Percentiles rank a stretch among this genome's conserved stretches.
Evolutionary conservation across 2,888 invertebrate species (phyloP).

Genomic region (Orthosia gracilis): DNA sequence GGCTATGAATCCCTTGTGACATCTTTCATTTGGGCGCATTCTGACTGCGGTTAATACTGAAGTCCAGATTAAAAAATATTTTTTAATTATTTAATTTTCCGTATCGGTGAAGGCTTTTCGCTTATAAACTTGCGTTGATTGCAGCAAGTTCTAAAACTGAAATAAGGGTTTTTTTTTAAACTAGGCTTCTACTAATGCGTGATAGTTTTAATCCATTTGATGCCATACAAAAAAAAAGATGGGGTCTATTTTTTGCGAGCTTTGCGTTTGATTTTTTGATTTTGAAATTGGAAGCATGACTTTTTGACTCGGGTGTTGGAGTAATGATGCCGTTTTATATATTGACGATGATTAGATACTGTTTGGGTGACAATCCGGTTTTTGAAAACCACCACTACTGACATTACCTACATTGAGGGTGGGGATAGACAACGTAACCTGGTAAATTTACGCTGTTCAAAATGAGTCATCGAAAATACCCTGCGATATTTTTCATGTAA

Average conservation of each 20-base stretch:
- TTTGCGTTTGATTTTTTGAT: constrained; percentile 40
- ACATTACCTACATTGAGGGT: constrained; percentile 5
- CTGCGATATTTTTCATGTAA: not conserved
- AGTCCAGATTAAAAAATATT: not conserved
- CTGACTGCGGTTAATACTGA: not conserved
- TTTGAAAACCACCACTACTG: constrained; percentile 4
- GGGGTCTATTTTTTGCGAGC: constrained; percentile 3
- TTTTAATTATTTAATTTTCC: constrained; percentile 5
- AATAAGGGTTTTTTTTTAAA: constrained; percentile 20
- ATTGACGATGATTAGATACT: constrained; percentile 13
- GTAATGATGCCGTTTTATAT: constrained; percentile 16
- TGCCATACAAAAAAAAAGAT: not conserved
- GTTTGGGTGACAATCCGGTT: not conserved
- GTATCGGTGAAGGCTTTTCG: constrained; percentile 42
- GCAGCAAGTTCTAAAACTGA: constrained; percentile 15
- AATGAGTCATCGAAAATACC: not conserved
- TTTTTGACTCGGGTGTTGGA: constrained; percentile 36
- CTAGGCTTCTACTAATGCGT: constrained; percentile 31
- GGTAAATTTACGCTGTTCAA: not conserved
- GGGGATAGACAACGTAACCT: not conserved
- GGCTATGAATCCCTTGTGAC: constrained; percentile 29
- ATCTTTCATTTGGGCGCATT: constrained; percentile 24
- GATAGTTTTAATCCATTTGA: constrained; percentile 19
- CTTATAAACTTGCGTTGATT: constrained; percentile 18
- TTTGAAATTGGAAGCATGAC: constrained; percentile 32